A percentile compares a stretch with the other conserved stretches of the same genome.
phyloP scores from a whole-genome alignment of 92 coral and sea anemone species.

The Bergia puertoricense region DNA sequence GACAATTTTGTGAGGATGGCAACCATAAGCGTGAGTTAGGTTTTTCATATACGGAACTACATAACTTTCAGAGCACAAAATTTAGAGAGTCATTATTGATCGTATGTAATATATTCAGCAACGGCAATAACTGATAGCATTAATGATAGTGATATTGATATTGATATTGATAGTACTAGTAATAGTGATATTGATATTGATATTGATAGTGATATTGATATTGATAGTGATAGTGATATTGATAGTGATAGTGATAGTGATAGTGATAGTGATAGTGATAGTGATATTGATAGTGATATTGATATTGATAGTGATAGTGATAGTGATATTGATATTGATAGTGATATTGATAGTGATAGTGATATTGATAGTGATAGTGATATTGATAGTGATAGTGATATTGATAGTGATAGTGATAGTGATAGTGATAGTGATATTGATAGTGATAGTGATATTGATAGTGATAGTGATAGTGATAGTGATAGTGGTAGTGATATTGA shows the following conservation, averaged over 20 bases:
- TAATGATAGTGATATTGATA: neutral
- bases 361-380: no score
- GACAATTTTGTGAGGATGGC: constrained; percentile 8
- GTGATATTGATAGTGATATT: no score
- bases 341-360: no score
- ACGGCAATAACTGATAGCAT: no score
- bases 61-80: no score
- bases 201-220: neutral
- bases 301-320: neutral
- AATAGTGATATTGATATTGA: neutral
- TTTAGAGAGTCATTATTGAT: no score
- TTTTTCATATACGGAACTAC: neutral
- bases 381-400: neutral
- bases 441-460: neutral
- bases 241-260: no score
- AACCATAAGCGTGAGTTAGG: neutral
- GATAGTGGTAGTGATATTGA: neutral
- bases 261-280: no score
- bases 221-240: no score
- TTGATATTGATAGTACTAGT: neutral
- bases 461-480: neutral
- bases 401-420: neutral
- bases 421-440: neutral
- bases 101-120: neutral
- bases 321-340: neutral